Percentiles rank a stretch among this genome's conserved stretches.
phyloP scores from a whole-genome alignment of 2,113 vertebrate species.

The Glaucomys volans region DNA sequence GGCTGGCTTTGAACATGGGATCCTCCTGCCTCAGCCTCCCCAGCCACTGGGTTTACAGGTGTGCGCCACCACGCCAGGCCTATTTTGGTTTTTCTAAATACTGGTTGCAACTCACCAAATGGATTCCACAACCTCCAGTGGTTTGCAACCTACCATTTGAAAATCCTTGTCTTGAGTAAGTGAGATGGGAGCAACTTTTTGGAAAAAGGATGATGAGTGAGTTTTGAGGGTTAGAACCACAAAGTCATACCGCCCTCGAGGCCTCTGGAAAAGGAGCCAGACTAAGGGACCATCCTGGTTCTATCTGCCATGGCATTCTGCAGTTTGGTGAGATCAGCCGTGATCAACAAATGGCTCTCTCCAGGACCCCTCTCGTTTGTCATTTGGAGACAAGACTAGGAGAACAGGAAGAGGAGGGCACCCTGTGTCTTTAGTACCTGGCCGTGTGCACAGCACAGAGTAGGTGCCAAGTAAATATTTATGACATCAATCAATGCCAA shows the following conservation, averaged over 20 bases:
- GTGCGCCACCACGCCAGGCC: not conserved
- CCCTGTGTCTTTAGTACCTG: not conserved
- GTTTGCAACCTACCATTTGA: not conserved
- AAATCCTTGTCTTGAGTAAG: not conserved
- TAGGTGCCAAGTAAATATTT: conserved; percentile 35
- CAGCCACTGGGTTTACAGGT: too few species aligned
- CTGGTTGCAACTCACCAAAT: not conserved
- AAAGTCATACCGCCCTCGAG: accelerated
- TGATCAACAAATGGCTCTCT: not conserved
- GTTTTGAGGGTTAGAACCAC: not conserved
- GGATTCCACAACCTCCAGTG: not conserved
- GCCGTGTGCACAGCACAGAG: not conserved
- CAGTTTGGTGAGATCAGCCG: not conserved
- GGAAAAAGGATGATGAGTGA: not conserved
- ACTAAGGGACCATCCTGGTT: not conserved
- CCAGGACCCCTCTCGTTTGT: not conserved
- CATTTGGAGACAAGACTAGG: not conserved
- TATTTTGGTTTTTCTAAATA: not conserved
- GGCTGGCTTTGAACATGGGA: too few species aligned
- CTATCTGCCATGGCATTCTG: not conserved
- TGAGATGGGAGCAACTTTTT: not conserved
- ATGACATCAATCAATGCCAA: not conserved
- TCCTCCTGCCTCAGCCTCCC: too few species aligned
- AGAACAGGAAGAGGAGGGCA: not conserved
- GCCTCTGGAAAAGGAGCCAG: not conserved